Percentiles rank a stretch among this genome's conserved stretches.
phyloP scores from a whole-genome alignment of 2,113 vertebrate genomes.

The Chinchilla lanigera region DNA sequence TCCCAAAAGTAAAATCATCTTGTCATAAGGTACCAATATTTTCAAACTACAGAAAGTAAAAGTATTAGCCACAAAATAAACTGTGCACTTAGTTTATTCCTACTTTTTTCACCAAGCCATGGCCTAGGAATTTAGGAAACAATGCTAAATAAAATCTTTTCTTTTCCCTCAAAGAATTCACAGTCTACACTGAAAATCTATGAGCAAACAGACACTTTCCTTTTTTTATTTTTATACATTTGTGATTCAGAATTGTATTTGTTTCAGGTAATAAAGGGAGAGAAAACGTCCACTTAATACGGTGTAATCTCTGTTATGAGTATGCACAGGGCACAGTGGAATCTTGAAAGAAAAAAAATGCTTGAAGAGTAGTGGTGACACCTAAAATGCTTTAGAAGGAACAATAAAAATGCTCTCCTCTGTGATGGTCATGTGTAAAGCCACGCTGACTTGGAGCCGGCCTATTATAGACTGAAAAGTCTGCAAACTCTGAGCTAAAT shows the following conservation, averaged over 20 bases:
- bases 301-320: background rate
- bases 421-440: too few species aligned
- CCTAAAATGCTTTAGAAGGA: background rate
- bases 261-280: background rate
- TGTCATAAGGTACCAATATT: background rate
- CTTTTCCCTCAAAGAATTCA: background rate
- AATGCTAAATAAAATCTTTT: background rate
- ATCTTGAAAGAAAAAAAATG: background rate
- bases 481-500: background rate
- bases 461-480: background rate
- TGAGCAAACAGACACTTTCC: background rate
- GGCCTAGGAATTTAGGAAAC: background rate
- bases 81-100: background rate
- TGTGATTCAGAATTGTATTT: background rate
- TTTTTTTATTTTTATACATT: background rate
- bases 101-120: background rate
- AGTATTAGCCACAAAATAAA: background rate
- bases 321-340: background rate
- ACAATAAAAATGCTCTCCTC: background rate
- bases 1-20: background rate
- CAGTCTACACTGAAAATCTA: background rate
- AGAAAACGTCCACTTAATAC: background rate
- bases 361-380: background rate
- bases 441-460: background rate
- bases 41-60: background rate